A percentile compares a stretch with the other conserved stretches of the same genome.
Conservation (phyloP, 1,140 invertebrate species). For the Phenacoccus solenopsis region DNA sequence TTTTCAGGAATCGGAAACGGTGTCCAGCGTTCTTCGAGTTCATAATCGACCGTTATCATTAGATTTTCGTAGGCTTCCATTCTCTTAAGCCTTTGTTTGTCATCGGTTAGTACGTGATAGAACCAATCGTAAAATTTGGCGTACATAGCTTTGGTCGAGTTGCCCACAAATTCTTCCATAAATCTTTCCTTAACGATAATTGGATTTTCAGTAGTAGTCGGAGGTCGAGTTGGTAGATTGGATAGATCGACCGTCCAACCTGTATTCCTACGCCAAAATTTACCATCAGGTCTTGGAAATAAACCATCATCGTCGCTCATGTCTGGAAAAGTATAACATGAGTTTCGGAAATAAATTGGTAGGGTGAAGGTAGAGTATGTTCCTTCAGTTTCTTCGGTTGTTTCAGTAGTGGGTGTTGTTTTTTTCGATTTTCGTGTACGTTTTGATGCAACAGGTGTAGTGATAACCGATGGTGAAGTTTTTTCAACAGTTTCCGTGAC, state of each 20-base stretch:
- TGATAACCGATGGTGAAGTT: too few species aligned
- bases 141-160: neutral
- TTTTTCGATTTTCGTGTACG: too few species aligned
- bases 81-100: neutral
- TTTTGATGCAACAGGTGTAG: too few species aligned
- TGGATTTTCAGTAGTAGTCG: neutral
- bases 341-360: neutral
- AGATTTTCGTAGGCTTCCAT: neutral
- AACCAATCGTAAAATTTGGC: neutral
- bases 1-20: neutral
- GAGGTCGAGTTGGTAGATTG: neutral
- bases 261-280: too few species aligned
- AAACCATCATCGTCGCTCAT: neutral
- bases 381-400: neutral
- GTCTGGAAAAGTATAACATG: neutral
- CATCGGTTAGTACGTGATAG: neutral
- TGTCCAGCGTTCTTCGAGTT: neutral
- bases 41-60: neutral
- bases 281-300: neutral
- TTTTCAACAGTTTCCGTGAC: too few species aligned
- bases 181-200: neutral
- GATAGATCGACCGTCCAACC: neutral
- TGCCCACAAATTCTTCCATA: neutral
- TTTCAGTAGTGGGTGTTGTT: too few species aligned
- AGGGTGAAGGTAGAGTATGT: neutral